Evolutionary conservation across 2,888 invertebrate genomes (phyloP), one percentile per base, ranked within the genome.

Genomic region (Seira ritae): DNA sequence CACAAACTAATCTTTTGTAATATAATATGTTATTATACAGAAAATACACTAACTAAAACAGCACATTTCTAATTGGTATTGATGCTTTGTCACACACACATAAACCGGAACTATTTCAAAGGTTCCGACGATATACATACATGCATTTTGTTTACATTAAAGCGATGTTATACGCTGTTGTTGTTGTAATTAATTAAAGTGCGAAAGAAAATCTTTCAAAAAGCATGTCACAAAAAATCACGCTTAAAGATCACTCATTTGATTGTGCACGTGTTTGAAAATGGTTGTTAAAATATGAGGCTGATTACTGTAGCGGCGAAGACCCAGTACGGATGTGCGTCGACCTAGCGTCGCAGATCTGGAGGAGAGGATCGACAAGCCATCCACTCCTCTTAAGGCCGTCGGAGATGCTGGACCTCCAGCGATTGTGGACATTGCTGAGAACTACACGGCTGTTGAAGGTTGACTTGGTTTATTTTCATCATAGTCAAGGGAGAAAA

Each of bases 371-470:
- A 95, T 97, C 91, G 96, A 97, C 91, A 96, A 96, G 91, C 95
- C 96, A 66, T 97, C 96, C 72, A 96, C 97, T 76, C 97, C 98
- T 69, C 92, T 98, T 87, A 94, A 94, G 90, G 93, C 96, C 87
- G 91, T 94, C 76, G 97, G 97, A 87, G 93, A 94, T 90, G 94
- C 94, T 87, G 97, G 96, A 84, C 96, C 97, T 88, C 97, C 98
- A 60, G 93, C 94, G 88, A 98, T 98, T 91, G 95, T 97, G 88
- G 97, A 97, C 91, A 95, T 96, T 66, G 96, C 97, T 91, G 97
- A 97, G 91, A 98, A 96, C 90, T 98, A 98, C 92, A 96, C 98
- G 67, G 97, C 97, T 82, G 95, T 97, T 91, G 99, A 99, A 95
- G 98, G 98, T 46, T 24, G 37, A 15, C 17, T 23, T 17, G 37